Evolutionary conservation across 1,140 invertebrate species (phyloP).

Genomic region (Drosophila orosa): DNA sequence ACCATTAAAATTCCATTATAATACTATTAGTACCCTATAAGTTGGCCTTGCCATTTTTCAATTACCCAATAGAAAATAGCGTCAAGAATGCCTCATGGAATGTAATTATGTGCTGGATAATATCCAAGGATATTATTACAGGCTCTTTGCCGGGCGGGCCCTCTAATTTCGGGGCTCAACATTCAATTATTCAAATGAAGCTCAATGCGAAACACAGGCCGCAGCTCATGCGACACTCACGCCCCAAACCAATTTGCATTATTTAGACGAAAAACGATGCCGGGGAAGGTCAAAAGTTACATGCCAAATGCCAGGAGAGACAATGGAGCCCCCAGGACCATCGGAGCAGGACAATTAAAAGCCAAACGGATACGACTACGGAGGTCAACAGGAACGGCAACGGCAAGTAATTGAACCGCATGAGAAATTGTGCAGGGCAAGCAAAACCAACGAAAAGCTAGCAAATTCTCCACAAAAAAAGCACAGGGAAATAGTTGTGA

Average conservation of each 20-base stretch:
- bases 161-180: constrained; percentile 40
- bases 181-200: constrained; percentile 55
- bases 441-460: constrained; percentile 8
- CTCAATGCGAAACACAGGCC: constrained; percentile 10
- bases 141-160: constrained; percentile 1
- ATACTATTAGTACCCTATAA: background rate
- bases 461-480: constrained; percentile 17
- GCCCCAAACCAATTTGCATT: constrained; percentile 44
- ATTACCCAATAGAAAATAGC: constrained; percentile 6
- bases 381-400: constrained; percentile 24
- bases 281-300: constrained; percentile 35
- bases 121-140: constrained; percentile 20
- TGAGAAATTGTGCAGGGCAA: constrained; percentile 26
- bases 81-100: constrained; percentile 17
- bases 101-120: constrained; percentile 33
- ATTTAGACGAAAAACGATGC: constrained; percentile 38
- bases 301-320: constrained; percentile 17
- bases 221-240: constrained; percentile 37
- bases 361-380: constrained; percentile 33
- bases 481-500: constrained; percentile 13
- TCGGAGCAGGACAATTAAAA: constrained; percentile 35
- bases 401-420: constrained; percentile 38
- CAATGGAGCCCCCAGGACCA: constrained; percentile 31
- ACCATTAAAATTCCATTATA: constrained; percentile 25
- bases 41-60: background rate